Conservation (phyloP, 2,113 vertebrate species). For the Pterocles orientalis region DNA sequence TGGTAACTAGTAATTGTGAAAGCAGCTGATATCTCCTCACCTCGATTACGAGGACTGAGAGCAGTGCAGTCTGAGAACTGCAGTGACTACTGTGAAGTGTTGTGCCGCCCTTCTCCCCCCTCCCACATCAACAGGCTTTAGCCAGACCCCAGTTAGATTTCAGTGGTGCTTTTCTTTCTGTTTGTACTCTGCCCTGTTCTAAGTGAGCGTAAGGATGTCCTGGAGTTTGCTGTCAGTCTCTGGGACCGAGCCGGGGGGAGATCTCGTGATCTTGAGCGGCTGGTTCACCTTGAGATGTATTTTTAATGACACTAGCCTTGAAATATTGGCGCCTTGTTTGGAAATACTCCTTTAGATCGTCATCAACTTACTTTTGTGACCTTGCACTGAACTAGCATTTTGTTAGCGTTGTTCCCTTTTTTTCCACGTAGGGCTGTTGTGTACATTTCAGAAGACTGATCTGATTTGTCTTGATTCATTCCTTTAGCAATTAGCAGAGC, state of each 20-base stretch:
- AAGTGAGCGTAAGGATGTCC: rapidly evolving
- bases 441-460: background rate
- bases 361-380: background rate
- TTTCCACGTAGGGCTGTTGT: background rate
- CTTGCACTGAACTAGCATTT: background rate
- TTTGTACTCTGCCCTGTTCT: background rate
- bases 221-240: background rate
- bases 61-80: background rate
- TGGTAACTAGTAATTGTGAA: background rate
- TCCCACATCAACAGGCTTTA: background rate
- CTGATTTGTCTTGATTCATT: background rate
- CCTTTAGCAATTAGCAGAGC: background rate
- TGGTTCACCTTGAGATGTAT: background rate
- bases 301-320: background rate
- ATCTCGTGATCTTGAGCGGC: too few relatives aligned
- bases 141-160: too few relatives aligned
- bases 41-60: background rate
- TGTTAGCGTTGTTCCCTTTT: background rate
- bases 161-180: background rate
- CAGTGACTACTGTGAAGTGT: background rate
- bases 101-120: background rate
- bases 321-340: background rate
- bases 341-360: background rate
- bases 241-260: background rate
- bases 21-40: background rate